Evolutionary conservation across 2,113 vertebrate species (phyloP), one percentile per base, ranked within the genome.

Genomic region (Machaerirhynchus nigripectus): DNA sequence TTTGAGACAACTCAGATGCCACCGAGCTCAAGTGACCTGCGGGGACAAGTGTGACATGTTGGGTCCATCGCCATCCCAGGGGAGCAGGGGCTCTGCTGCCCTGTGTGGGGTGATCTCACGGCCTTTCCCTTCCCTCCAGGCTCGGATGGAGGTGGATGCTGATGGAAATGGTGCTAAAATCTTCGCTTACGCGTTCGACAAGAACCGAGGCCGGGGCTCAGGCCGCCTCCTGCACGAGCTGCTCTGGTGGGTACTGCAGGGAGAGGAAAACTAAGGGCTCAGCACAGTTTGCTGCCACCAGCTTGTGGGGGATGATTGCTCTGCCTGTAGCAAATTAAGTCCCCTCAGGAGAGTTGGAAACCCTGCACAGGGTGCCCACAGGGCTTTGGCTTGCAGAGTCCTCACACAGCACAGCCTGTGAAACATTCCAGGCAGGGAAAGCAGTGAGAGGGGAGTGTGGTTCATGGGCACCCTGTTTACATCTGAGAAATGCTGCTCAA

Each of bases 131-230:
- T 40, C 5, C 84, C 70, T 33, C 42, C 37, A 99, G 99, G 99
- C 99, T 47, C 99, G 99, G 13, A 99, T 99, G 99, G 99, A 99
- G 94, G 99, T 99, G 13, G 99, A 99, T 56, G 99, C 99, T 3
- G 99, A 99, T 65, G 99, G 99, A 40, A 99, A 99, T 15, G 99
- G 99, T 96, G 99, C 99, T 55, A 99, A 99, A 97, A 99, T 99
- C 92, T 99, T 99, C 92, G 99, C 99, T 5, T 99, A 99, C 4
- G 99, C 99, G 6, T 99, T 99, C 15, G 99, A 99, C 97, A 99
- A 99, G 28, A 99, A 99, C 63, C 99, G 99, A 85, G 99, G 99
- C 22, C 97, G 99, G 78, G 99, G 99, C 95, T 99, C 99, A 0
- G 99, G 99, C n/a, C 98, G 99, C 57, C 99, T 99, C 11, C 97